Conservation (phyloP, 2,888 invertebrate genomes). For the Erannis defoliaria region DNA sequence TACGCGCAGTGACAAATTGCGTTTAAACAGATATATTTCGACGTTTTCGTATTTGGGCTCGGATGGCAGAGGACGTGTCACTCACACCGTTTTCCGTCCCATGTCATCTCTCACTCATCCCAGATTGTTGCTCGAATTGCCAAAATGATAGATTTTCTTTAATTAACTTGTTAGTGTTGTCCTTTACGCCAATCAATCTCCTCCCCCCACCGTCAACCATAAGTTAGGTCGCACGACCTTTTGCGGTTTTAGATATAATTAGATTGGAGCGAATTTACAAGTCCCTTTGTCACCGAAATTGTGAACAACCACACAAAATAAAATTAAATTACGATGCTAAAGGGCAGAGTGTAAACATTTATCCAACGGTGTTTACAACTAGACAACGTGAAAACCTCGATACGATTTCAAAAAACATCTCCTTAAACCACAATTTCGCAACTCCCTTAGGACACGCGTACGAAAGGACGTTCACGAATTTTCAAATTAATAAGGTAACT, state of each 20-base stretch:
- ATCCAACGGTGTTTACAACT: slow-evolving; percentile 24
- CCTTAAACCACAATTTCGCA: slow-evolving; percentile 18
- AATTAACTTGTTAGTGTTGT: slow-evolving; percentile 70
- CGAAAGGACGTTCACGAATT: slow-evolving; percentile 11
- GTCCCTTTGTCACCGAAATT: slow-evolving; percentile 47
- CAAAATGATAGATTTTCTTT: slow-evolving; percentile 64
- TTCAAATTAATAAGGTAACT: slow-evolving; percentile 20
- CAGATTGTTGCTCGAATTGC: slow-evolving; percentile 49
- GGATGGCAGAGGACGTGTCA: slow-evolving; percentile 57
- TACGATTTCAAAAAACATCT: slow-evolving; percentile 29
- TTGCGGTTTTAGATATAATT: slow-evolving; percentile 44
- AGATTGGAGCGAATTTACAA: slow-evolving; percentile 46
- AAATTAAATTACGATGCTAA: slow-evolving; percentile 38
- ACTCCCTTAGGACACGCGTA: slow-evolving; percentile 23
- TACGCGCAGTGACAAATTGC: slow-evolving; percentile 48
- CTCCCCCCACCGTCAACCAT: slow-evolving; percentile 35
- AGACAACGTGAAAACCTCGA: slow-evolving; percentile 25
- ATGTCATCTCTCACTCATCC: slow-evolving; percentile 23
- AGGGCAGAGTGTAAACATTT: slow-evolving; percentile 42
- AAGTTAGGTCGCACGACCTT: slow-evolving; percentile 44
- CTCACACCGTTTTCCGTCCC: slow-evolving; percentile 9
- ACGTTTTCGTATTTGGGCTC: slow-evolving; percentile 45
- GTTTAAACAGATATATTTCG: slow-evolving; percentile 53
- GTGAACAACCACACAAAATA: slow-evolving; percentile 44
- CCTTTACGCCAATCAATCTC: slow-evolving; percentile 42